Evolutionary conservation across 2,888 invertebrate genomes (phyloP).

Genomic region (Pantelozetes paolii): DNA sequence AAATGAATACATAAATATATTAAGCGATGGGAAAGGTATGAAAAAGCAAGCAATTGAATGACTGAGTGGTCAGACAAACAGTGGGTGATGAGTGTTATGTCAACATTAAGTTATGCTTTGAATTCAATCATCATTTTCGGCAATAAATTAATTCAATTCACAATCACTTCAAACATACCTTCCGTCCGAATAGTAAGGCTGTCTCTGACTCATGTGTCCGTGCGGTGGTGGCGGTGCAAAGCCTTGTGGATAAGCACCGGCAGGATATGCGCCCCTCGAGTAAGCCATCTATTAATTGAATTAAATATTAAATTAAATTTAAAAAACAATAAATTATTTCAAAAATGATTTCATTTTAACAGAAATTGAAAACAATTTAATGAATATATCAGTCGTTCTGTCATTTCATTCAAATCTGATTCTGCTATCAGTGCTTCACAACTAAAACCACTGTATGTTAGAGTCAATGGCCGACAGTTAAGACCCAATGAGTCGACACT

Average conservation of each 20-base stretch:
- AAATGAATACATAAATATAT: too few species aligned
- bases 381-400: not conserved
- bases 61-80: not conserved
- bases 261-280: slow-evolving; percentile 18
- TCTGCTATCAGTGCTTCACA: too few species aligned
- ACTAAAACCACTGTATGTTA: too few species aligned
- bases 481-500: not conserved
- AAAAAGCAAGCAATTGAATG: not conserved
- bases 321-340: not conserved
- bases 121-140: slow-evolving; percentile 20
- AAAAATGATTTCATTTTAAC: not conserved
- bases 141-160: not conserved
- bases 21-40: too few species aligned
- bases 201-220: not conserved
- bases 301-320: not conserved
- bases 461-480: not conserved
- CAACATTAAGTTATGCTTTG: slow-evolving; percentile 33
- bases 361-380: too few species aligned
- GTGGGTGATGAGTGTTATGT: slow-evolving; percentile 42
- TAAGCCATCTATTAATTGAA: slow-evolving; percentile 18
- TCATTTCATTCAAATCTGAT: not conserved
- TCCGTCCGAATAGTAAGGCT: slow-evolving; percentile 7
- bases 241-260: not conserved
- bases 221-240: not conserved
- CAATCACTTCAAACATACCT: not conserved